Base-by-base conservation (phyloP, 2,113 vertebrate species). In the Sinocyclocheilus anophthalmus region DNA sequence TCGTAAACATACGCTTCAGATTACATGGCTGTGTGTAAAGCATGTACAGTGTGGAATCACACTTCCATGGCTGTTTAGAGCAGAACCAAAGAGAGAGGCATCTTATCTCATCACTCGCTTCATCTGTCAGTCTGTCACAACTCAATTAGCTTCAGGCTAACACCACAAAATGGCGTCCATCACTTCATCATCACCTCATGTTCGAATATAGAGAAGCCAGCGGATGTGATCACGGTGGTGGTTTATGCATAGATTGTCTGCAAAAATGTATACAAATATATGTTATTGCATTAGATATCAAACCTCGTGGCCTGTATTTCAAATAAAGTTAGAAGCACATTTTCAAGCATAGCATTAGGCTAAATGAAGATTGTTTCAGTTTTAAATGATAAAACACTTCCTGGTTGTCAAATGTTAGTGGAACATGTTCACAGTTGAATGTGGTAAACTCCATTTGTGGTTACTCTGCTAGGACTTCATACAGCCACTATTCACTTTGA, bases 21-120 rank as follows among this genome's bases (percentile, higher is more conserved):
- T 89, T 88, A 87, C 89, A 89, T 87, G 90, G 70, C 70, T 82
- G 85, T 73, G 65, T 91, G 90, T 89, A 88, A 86, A 85, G 85
- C 85, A 78, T 73, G 76, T 26, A 24, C 83, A 84, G 88, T 88
- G 90, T 87, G 90, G 90, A 91, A 91, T 91, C 88, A 85, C 67
- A 80, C 81, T 76, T 87, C 73, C 81, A 91, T 82, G 88, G 87
- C 79, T 79, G 88, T 91, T 91, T 87, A 48, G 55, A 53, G 84
- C 61, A 16, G 63, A 85, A 67, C 45, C 67, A 24, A n/a, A 81
- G 82, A 75, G 88, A 70, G 81, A 70, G 59, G 1, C 48, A 8
- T 84, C 76, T 81, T 18, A 45, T 88, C 79, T 53, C 26, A 33
- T 81, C 76, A 26, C 50, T 9, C 85, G 85, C 72, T 84, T 91